Base-by-base conservation (phyloP, 1,140 invertebrate genomes). In the Aphelinus atriplicis region DNA sequence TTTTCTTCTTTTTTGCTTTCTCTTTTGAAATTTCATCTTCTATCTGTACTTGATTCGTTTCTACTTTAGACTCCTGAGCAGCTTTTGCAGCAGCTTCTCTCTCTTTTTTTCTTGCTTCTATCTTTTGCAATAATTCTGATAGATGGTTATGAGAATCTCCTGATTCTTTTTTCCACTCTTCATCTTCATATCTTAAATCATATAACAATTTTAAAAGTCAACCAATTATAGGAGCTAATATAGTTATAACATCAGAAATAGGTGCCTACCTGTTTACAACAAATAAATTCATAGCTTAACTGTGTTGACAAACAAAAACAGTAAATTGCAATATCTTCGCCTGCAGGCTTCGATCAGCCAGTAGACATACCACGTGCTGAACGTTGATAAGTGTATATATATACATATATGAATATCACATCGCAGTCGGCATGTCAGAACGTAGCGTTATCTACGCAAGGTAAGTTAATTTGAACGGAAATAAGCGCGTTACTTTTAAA, bases 81-180 rank as follows among this genome's bases (percentile, higher is more conserved):
- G 9, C 50, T 64, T 73, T 73, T 58, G 26, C 43, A 47, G 76
- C 79, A 70, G 78, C 71, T 74, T 75, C 73, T 50, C 77, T 83
- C 75, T 86, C 56, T 81, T 85, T 86, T 78, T 89, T 90, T 73
- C 90, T 85, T 79, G 90, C 86, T 82, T 90, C 89, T 71, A 91
- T 91, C 83, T 86, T 89, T 83, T 90, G 86, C 68, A 91, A 86
- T 43, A 92, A 81, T 70, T 88, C 89, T 78, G 90, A 85, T 42
- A 92, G 82, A 82, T 91, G 90, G 80, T 88, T 82, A 67, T 88
- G 85, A 85, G 91, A 89, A 73, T 87, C 85, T 56, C 84, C 75
- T 55, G 81, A 55, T 43, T 82, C 71, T 78, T 87, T 78, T 53
- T 84, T 77, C 56, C 85, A 78, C 58, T 87, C 84, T 72, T 88